Conservation (phyloP, 1,140 invertebrate genomes). For the Tetraneura akinire region DNA sequence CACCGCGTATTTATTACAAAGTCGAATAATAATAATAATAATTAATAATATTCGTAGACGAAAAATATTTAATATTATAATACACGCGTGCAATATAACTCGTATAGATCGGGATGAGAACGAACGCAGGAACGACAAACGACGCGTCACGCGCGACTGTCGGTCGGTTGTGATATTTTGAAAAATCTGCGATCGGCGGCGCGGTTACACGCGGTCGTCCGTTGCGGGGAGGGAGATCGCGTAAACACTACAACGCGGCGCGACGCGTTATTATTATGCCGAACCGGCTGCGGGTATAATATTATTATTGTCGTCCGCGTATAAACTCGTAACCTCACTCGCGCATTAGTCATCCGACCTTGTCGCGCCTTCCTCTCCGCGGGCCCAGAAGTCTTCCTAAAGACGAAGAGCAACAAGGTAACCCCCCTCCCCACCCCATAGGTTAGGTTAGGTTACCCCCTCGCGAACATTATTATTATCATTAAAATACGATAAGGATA, state of each 20-base stretch:
- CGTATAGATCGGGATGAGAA: too few species aligned
- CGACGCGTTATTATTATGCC: neutral
- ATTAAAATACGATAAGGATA: too few species aligned
- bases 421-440: too few species aligned
- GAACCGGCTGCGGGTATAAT: slow-evolving; percentile 36
- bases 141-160: neutral
- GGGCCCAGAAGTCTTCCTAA: neutral
- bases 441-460: too few species aligned
- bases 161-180: neutral
- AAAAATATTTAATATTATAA: too few species aligned
- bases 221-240: neutral
- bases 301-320: neutral
- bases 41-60: too few species aligned
- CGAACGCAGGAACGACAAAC: neutral
- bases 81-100: too few species aligned
- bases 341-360: slow-evolving; percentile 49
- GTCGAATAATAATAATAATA: too few species aligned
- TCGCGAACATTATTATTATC: neutral
- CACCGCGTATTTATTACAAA: too few species aligned
- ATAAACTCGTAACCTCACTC: slow-evolving; percentile 13
- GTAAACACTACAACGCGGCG: neutral
- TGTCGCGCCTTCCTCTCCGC: slow-evolving; percentile 1
- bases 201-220: slow-evolving; percentile 37
- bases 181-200: neutral
- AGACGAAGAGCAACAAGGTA: neutral